Evolutionary conservation across 2,888 invertebrate genomes (phyloP), one percentile per base, ranked within the genome.

Genomic region (Zaprionus lineosus): DNA sequence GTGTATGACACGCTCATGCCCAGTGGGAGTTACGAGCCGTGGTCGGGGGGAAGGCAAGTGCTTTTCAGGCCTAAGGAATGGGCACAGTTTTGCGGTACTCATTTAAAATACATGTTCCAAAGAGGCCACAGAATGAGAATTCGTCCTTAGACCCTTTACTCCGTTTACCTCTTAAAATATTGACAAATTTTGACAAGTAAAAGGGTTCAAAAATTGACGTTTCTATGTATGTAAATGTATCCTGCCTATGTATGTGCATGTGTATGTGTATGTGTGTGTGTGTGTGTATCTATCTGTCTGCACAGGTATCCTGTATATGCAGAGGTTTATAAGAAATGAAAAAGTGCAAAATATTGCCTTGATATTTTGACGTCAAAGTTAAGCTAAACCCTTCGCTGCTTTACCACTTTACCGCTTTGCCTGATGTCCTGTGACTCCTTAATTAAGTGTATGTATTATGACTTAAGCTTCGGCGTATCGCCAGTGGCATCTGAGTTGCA

Each of bases 41-140:
- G 28, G 33, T 8, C 11, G 19, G 12, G 16, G 0, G 1, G 29
- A 15, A 9, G 26, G 36, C 5, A 2, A 6, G 3, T 2, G 16
- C 14, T 26, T 33, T 37, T 24, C 8, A 31, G 39, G 12, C 18
- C 31, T 24, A 51, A 47, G 34, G 34, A 46, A 52, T 14, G 37
- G 31, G 47, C 43, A 34, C 43, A 52, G 18, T 34, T 58, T 39
- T 58, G 47, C 43, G 59, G 39, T 9, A 37, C 34, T 63, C 53
- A 68, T 67, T 53, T 50, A 46, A 44, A 46, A 63, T 59, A 58
- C 63, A 68, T 51, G 59, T 44, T 37, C 47, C 24, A 46, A 62
- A 33, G 34, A 16, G 36, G 7, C 11, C 31, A 11, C 36, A 33
- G 48, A 6, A 26, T 41, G 56, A n/a, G n/a, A n/a, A 2, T 24